These are phyloP conservation scores for Lepus americanus DNA, from an alignment of 2,113 vertebrate genomes.

Conservation along the genomic window DNA sequence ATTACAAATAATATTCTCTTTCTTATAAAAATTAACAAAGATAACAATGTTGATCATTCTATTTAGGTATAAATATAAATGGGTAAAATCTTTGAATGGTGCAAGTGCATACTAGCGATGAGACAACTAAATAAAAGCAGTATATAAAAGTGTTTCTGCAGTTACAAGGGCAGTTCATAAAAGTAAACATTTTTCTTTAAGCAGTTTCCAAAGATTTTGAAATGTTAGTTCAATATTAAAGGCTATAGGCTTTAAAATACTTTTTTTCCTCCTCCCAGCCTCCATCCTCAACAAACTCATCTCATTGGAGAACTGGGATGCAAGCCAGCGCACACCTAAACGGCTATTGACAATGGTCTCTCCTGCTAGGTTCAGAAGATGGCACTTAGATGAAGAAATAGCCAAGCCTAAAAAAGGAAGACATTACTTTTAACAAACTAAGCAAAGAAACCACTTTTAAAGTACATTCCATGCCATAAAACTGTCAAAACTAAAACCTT, in stretches of 20 bases:
- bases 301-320: background rate
- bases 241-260: background rate
- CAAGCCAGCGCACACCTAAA: background rate
- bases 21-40: background rate
- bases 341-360: background rate
- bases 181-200: background rate
- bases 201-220: background rate
- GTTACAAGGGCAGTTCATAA: background rate
- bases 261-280: background rate
- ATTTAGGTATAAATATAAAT: background rate
- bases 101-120: background rate
- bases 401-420: background rate
- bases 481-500: background rate
- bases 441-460: background rate
- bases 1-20: background rate
- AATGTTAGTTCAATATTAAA: slow-evolving; percentile 8
- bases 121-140: background rate
- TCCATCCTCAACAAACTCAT: fast-evolving
- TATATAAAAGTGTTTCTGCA: background rate
- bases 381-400: background rate
- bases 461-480: background rate
- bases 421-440: slow-evolving; percentile 14
- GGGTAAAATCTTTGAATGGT: background rate
- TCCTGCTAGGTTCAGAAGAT: background rate
- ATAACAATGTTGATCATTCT: background rate